phyloP scores from a whole-genome alignment of 2,888 invertebrate species.

The Spodoptera littoralis region DNA sequence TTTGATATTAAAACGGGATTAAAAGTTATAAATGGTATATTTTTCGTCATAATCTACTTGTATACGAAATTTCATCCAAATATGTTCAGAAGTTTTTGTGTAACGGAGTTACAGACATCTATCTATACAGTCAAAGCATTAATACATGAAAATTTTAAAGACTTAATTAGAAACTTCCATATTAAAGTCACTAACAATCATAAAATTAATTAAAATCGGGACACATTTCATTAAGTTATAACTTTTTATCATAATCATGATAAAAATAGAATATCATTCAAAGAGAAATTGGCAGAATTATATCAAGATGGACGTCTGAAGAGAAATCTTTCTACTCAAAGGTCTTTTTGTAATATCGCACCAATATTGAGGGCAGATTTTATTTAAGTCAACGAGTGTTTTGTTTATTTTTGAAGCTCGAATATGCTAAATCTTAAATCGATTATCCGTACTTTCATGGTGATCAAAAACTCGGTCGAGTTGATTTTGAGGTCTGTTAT shows the following conservation, averaged over 20 bases:
- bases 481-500: constrained; percentile 1
- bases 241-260: constrained; percentile 1
- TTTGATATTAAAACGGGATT: no score
- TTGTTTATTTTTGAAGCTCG: constrained; percentile 21
- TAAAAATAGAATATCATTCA: not conserved
- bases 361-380: constrained; percentile 4
- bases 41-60: no score
- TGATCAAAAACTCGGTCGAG: constrained; percentile 23
- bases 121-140: no score
- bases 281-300: constrained; percentile 8
- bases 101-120: no score
- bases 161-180: no score
- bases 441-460: constrained; percentile 26
- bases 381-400: constrained; percentile 26
- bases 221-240: no score
- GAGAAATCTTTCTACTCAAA: constrained; percentile 17
- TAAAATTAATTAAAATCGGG: no score
- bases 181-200: no score
- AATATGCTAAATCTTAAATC: constrained; percentile 32
- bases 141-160: no score
- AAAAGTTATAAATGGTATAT: no score
- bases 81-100: no score
- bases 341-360: constrained; percentile 10
- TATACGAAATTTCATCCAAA: no score
- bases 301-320: constrained; percentile 1